phyloP scores from a whole-genome alignment of 2,113 vertebrate species.

The Laterallus jamaicensis region DNA sequence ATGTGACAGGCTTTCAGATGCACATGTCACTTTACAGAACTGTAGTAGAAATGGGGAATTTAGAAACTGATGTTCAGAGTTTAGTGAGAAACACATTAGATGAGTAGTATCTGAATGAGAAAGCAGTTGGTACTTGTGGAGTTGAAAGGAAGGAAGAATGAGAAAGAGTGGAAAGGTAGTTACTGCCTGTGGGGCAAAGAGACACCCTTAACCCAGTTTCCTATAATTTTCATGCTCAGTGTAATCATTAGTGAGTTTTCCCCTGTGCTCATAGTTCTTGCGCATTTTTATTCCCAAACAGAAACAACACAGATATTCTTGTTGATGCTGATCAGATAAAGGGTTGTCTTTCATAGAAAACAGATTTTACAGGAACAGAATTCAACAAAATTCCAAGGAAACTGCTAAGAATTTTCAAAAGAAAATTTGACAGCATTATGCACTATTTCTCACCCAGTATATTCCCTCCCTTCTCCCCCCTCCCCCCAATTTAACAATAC shows the following conservation, averaged over 20 bases:
- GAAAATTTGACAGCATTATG: not conserved
- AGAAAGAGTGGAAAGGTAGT: not conserved
- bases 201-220: not conserved
- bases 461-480: rapidly evolving
- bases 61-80: not conserved
- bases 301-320: not conserved
- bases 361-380: not conserved
- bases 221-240: not conserved
- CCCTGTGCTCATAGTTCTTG: not conserved
- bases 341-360: not conserved
- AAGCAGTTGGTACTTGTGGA: not conserved
- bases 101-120: not conserved
- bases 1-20: not conserved
- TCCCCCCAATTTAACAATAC: not conserved
- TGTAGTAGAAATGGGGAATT: not conserved
- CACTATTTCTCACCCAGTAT: not conserved
- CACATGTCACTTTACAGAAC: not conserved
- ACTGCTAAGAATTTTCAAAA: not conserved
- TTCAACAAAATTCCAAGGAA: not conserved
- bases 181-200: not conserved
- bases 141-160: not conserved
- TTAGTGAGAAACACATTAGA: not conserved
- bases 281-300: not conserved
- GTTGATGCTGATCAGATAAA: not conserved
- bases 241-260: not conserved